Evolutionary conservation across 2,113 vertebrate species (phyloP), one percentile per base, ranked within the genome.

Genomic region (Oncorhynchus kisutch): DNA sequence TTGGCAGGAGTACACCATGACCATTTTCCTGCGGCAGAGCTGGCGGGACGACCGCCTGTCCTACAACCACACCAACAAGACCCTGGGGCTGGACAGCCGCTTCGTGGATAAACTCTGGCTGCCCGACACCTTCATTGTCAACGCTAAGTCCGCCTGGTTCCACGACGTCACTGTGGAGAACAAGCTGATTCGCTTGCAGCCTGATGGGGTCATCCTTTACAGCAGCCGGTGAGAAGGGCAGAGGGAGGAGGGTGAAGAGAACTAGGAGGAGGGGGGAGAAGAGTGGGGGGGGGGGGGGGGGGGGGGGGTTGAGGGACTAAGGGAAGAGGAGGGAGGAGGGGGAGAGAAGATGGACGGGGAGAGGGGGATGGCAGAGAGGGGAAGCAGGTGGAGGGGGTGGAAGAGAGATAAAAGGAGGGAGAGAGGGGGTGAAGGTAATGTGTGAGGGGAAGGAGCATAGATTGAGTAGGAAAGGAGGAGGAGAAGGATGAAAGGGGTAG

Each of bases 101-200:
- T 99, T 99, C 7, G 97, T 99, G 90, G 98, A 99, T 92, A 98
- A 97, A 87, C 95, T 99, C 70, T 99, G 98, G 98, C 70, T 99
- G 31, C 98, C 98, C 0, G 98, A 99, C 81, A 99, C 98, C 2
- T 99, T 99, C 92, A 98, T 99, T 0, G 98, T 99, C 57, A 99
- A 99, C 0, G 96, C 98, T 91, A 99, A 99, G 82, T 98, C 96
- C 0, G 98, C 98, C 81, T 99, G 98, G 98, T 99, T 99, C 92
- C 97, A 99, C 2, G 98, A 99, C 0, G 96, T 99, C 75, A 99
- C 98, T 0, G 98, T 99, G 86, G 98, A 99, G 87, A 99, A 99
- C 91, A 99, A 99, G 81, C 94, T 99, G 1, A 98, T 99, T 77
- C 94, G 98, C 74, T 90, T 99, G 76, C 98, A 99, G 92, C 97